Evolutionary conservation across 2,797 vertebrate genomes (phyloP).

Genomic region (Pangasius krempfi): DNA sequence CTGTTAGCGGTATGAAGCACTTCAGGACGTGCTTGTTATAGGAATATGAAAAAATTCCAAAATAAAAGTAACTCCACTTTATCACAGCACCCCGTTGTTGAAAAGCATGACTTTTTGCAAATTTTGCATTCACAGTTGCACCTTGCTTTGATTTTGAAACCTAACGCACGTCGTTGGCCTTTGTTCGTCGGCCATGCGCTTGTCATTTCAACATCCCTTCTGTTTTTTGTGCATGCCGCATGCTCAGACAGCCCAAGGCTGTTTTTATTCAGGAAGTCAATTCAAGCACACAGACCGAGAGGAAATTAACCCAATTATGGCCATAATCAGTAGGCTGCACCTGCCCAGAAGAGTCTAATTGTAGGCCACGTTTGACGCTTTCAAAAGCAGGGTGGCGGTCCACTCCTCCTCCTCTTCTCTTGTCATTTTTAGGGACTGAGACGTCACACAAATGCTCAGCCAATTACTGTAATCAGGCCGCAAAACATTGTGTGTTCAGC

Average conservation of each 20-base stretch:
- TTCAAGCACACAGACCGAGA: conserved; percentile 57
- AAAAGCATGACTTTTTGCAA: not conserved
- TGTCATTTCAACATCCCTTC: conserved; percentile 15
- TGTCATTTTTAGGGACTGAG: conserved; percentile 53
- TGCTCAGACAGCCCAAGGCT: conserved; percentile 39
- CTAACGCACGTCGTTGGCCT: not conserved
- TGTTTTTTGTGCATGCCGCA: conserved; percentile 6
- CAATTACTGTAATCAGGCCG: conserved; percentile 60
- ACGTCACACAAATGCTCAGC: conserved; percentile 52
- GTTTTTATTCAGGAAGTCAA: conserved; percentile 54
- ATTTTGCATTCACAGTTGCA: not conserved
- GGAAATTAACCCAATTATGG: conserved; percentile 66
- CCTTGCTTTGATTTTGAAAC: not conserved
- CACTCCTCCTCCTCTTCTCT: conserved; percentile 38
- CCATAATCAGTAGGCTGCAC: conserved; percentile 64
- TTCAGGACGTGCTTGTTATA: not conserved
- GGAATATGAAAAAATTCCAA: no score
- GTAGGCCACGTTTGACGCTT: conserved; percentile 48
- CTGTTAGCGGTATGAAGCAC: not conserved
- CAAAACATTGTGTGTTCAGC: conserved; percentile 39
- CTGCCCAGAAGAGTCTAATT: conserved; percentile 58
- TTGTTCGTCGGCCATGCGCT: not conserved
- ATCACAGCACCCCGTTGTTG: not conserved
- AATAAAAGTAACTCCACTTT: not conserved
- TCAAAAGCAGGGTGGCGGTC: conserved; percentile 55